phyloP scores from a whole-genome alignment of 2,888 invertebrate species.

The Abrostola triplasia region DNA sequence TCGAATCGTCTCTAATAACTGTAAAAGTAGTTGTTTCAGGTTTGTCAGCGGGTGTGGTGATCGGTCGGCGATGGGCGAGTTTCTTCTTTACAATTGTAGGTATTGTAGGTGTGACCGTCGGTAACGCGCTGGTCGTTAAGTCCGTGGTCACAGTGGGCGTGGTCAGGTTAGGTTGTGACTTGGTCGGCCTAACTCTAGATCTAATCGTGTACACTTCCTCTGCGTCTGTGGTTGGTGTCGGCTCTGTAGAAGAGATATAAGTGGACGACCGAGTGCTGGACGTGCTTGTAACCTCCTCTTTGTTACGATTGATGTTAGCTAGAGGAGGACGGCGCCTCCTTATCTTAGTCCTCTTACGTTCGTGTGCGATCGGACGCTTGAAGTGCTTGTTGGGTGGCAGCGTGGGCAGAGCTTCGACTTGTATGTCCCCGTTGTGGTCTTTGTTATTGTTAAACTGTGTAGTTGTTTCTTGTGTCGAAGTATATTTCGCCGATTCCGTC shows the following conservation, averaged over 20 bases:
- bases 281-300: conserved; percentile 66
- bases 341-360: conserved; percentile 82
- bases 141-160: conserved; percentile 82
- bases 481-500: conserved; percentile 65
- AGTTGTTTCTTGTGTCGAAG: conserved; percentile 65
- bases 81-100: conserved; percentile 83
- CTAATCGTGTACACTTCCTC: conserved; percentile 78
- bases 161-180: conserved; percentile 74
- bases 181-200: conserved; percentile 75
- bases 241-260: conserved; percentile 66
- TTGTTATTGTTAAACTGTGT: conserved; percentile 64
- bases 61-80: conserved; percentile 73
- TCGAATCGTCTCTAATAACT: conserved; percentile 67
- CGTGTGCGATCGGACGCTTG: conserved; percentile 74
- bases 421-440: conserved; percentile 63
- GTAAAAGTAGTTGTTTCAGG: conserved; percentile 77
- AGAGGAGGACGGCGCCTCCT: conserved; percentile 81
- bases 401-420: conserved; percentile 79
- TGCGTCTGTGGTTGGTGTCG: conserved; percentile 63
- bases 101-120: conserved; percentile 81
- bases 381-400: conserved; percentile 83
- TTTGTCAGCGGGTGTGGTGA: conserved; percentile 72
- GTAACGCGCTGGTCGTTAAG: conserved; percentile 82
- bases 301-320: conserved; percentile 70
- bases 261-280: conserved; percentile 48